A percentile compares a stretch with the other conserved stretches of the same genome.
phyloP scores from a whole-genome alignment of 2,113 vertebrate species.

The Xenopus tropicalis region UCB_Xtro_10.0 CM004447.2:106098001-106098500 shows the following conservation, averaged over 20 bases:
- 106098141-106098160: conserved; percentile 79
- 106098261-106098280: no score
- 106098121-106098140: conserved; percentile 55
- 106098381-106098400: conserved; percentile 89
- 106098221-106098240: neutral
- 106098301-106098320: no score
- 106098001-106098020: no score
- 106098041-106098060: neutral
- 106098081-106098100: conserved; percentile 82
- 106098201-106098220: conserved; percentile 82
- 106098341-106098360: conserved; percentile 82
- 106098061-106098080: conserved; percentile 71
- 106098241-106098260: neutral
- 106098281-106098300: no score
- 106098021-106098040: no score
- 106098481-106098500: conserved; percentile 88
- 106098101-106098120: conserved; percentile 76
- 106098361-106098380: conserved; percentile 75
- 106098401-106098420: conserved; percentile 79
- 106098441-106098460: conserved; percentile 76
- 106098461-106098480: conserved; percentile 66
- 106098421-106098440: conserved; percentile 83
- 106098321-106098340: conserved; percentile 67
- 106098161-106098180: conserved; percentile 78
- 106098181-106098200: conserved; percentile 84